A percentile compares a stretch with the other conserved stretches of the same genome.
These are phyloP conservation scores for Cephalotes varians DNA, from an alignment of 2,888 invertebrate species.

Conservation along the genomic window DNA sequence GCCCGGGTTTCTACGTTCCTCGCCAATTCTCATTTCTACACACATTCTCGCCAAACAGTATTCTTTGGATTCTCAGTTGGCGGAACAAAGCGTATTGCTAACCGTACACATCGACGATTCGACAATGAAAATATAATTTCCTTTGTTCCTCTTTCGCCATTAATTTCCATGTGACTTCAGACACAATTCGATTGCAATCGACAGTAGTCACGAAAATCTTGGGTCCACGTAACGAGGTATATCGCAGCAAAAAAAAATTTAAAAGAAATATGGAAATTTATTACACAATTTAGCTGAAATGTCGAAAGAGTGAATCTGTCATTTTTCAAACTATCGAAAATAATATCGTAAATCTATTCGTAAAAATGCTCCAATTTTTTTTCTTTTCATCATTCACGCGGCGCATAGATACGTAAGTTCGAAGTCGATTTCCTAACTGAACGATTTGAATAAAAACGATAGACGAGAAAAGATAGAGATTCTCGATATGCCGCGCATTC, in stretches of 20 bases:
- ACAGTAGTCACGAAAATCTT: conserved; percentile 56
- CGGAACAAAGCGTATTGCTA: conserved; percentile 51
- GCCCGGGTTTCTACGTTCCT: conserved; percentile 58
- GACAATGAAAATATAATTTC: conserved; percentile 69
- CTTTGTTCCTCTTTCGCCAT: conserved; percentile 72
- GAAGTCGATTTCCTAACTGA: conserved; percentile 58
- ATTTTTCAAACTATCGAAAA: conserved; percentile 43
- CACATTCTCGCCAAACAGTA: conserved; percentile 39
- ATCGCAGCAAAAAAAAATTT: background rate
- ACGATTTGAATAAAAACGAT: conserved; percentile 21
- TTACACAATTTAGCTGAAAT: background rate
- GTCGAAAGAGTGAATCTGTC: conserved; percentile 58
- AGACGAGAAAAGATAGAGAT: conserved; percentile 10
- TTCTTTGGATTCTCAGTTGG: conserved; percentile 23
- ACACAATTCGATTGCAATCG: conserved; percentile 75
- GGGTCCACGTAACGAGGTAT: conserved; percentile 29
- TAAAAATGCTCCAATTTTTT: conserved; percentile 46
- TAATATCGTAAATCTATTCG: background rate
- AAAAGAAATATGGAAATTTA: background rate
- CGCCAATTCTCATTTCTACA: conserved; percentile 63
- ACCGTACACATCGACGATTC: conserved; percentile 49
- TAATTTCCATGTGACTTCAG: conserved; percentile 71
- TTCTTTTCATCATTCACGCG: conserved; percentile 46
- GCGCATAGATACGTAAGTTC: conserved; percentile 53
- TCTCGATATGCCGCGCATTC: background rate